Evolutionary conservation across 1,140 invertebrate species (phyloP).

Genomic region (Sinonovacula constricta): DNA sequence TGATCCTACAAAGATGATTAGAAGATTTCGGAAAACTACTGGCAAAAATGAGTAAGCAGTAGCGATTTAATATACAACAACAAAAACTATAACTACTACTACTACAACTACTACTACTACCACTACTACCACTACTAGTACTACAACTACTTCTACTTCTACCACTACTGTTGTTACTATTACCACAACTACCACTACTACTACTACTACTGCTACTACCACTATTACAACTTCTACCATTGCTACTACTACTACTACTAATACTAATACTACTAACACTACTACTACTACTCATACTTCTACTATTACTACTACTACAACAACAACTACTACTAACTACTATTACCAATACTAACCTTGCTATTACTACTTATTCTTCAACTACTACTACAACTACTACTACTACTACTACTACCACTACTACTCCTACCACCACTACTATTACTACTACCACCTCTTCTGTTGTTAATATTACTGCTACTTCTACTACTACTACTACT

Average conservation of each 20-base stretch:
- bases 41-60: too few relatives aligned
- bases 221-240: conserved; percentile 28
- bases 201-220: conserved; percentile 3
- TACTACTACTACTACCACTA: conserved; percentile 7
- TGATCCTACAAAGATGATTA: too few relatives aligned
- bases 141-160: conserved; percentile 44
- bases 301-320: neutral
- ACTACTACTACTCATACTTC: neutral
- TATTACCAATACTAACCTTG: neutral
- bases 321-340: neutral
- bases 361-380: neutral
- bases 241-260: neutral
- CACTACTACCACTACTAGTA: conserved; percentile 46
- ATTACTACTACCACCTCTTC: neutral
- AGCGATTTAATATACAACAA: too few relatives aligned
- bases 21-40: too few relatives aligned
- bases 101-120: conserved; percentile 45
- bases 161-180: conserved; percentile 27
- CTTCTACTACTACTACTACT: neutral
- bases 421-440: neutral
- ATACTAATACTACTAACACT: neutral
- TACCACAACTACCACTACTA: conserved; percentile 34
- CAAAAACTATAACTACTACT: conserved; percentile 35
- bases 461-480: neutral
- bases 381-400: neutral